phyloP scores from a whole-genome alignment of 2,888 invertebrate species.

The Ephialtes manifestator region DNA sequence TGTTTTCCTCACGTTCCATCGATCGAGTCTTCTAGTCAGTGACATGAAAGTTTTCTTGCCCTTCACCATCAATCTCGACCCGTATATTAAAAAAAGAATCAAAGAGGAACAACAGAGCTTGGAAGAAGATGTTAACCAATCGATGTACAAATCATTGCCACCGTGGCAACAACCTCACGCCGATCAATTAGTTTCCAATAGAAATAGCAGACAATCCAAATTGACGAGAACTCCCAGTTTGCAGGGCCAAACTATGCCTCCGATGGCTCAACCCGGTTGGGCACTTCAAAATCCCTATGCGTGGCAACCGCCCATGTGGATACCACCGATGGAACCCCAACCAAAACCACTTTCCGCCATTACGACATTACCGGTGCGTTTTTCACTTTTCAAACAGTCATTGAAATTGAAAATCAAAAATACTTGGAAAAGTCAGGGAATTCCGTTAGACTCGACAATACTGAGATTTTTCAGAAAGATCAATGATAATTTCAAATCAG shows the following conservation, averaged over 20 bases:
- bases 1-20: conserved; percentile 96
- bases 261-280: conserved; percentile 74
- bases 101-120: conserved; percentile 93
- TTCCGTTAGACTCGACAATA: too few relatives aligned
- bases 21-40: conserved; percentile 93
- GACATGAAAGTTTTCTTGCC: conserved; percentile 98
- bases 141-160: conserved; percentile 75
- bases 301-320: conserved; percentile 79
- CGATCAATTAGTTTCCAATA: conserved; percentile 74
- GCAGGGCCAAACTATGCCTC: conserved; percentile 63
- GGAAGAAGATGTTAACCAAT: conserved; percentile 87
- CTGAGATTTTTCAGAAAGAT: too few relatives aligned
- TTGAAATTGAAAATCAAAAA: too few relatives aligned
- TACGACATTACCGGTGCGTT: conserved; percentile 85
- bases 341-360: conserved; percentile 85
- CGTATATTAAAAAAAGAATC: conserved; percentile 98
- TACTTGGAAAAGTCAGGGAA: too few relatives aligned
- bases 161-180: conserved; percentile 79
- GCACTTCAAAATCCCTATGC: conserved; percentile 77
- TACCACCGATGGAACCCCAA: conserved; percentile 83
- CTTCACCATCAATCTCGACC: conserved; percentile 99
- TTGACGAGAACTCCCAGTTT: conserved; percentile 72
- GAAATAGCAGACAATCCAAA: conserved; percentile 72
- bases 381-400: conserved; percentile 23
- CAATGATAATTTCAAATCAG: too few relatives aligned